Conservation (phyloP, 2,113 vertebrate genomes). For the Lontra canadensis region DNA sequence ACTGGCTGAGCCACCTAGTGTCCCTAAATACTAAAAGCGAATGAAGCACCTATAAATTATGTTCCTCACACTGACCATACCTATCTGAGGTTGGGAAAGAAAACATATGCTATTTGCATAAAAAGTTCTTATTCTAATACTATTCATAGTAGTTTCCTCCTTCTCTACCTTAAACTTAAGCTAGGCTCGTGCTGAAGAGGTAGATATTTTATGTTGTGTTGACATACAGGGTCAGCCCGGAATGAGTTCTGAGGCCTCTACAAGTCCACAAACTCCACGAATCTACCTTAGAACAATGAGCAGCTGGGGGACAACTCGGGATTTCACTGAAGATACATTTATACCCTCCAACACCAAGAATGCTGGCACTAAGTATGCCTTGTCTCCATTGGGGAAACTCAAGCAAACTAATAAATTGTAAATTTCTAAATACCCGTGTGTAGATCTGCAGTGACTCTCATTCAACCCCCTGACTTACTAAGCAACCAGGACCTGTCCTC, state of each 20-base stretch:
- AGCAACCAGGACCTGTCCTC: neutral
- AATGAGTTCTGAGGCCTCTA: neutral
- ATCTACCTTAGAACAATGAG: neutral
- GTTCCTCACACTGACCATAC: neutral
- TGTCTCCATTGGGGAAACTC: neutral
- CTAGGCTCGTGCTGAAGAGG: neutral
- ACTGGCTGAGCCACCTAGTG: neutral
- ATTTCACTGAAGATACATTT: neutral
- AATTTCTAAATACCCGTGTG: neutral
- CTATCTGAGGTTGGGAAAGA: neutral
- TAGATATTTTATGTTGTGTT: neutral
- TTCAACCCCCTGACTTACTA: neutral
- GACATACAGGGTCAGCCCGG: rapidly evolving
- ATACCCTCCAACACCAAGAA: neutral
- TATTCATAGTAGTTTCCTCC: neutral
- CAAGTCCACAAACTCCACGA: neutral
- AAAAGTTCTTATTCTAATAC: neutral
- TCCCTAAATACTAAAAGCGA: neutral
- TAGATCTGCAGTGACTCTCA: neutral
- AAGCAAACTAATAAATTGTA: neutral
- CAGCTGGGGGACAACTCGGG: too few relatives aligned
- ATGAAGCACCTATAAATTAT: neutral
- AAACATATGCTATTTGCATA: neutral
- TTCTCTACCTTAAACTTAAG: neutral
- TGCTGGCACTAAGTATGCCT: neutral